Conservation (phyloP, 2,113 vertebrate species). For the Columba livia region DNA sequence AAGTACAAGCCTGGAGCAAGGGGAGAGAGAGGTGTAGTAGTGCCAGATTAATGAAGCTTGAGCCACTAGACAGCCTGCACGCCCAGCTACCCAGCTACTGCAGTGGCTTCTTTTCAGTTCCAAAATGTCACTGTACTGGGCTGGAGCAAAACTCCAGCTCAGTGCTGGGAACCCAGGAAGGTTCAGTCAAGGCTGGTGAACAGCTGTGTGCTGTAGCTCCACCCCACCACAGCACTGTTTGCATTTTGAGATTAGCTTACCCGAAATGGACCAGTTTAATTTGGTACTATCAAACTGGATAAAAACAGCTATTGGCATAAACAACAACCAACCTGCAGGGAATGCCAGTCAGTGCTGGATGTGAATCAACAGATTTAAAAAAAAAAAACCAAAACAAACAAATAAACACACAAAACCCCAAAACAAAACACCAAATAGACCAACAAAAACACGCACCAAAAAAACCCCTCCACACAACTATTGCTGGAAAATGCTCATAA, state of each 20-base stretch:
- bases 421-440: too few species aligned
- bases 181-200: neutral
- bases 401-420: too few species aligned
- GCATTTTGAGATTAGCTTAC: neutral
- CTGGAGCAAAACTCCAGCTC: neutral
- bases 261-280: neutral
- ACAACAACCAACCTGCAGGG: neutral
- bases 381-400: neutral
- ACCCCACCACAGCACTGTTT: accelerated
- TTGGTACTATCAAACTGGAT: neutral
- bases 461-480: neutral
- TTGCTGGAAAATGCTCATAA: neutral
- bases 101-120: neutral
- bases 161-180: neutral
- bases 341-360: neutral
- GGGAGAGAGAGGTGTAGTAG: neutral
- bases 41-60: neutral
- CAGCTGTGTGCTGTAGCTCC: neutral
- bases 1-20: neutral
- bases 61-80: neutral
- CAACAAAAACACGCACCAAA: too few species aligned
- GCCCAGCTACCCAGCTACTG: neutral
- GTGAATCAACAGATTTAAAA: neutral
- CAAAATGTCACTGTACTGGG: neutral
- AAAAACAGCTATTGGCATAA: neutral